Evolutionary conservation across 2,113 vertebrate species (phyloP).

Genomic region (Stomatorhinus ivindoensis): DNA sequence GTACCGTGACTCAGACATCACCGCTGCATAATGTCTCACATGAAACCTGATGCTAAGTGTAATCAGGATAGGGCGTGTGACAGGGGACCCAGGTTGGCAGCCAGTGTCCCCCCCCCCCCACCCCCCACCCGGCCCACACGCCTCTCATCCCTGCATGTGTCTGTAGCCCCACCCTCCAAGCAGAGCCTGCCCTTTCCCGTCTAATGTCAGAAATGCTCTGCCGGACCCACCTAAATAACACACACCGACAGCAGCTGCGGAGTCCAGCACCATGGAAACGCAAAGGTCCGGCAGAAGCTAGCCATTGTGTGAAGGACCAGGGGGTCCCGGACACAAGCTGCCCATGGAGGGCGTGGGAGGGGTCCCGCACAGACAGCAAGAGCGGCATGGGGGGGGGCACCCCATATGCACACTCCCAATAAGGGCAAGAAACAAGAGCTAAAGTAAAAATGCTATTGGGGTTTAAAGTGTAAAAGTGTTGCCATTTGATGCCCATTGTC

Average conservation of each 20-base stretch:
- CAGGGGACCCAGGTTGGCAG: neutral
- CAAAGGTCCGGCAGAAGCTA: neutral
- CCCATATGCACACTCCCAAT: neutral
- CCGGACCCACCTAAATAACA: neutral
- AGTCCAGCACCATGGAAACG: constrained; percentile 12
- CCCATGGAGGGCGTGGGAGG: neutral
- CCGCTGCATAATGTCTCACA: neutral
- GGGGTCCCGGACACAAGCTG: no score
- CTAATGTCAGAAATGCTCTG: constrained; percentile 11
- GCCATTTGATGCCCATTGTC: no score
- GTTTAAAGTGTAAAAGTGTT: neutral
- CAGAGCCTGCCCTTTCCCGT: constrained; percentile 32
- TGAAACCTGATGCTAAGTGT: neutral
- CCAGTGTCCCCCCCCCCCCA: no score
- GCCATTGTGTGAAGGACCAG: neutral
- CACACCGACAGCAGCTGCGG: constrained; percentile 7
- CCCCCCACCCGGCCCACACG: neutral
- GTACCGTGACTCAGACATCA: neutral
- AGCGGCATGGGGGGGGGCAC: neutral
- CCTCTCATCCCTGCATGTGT: constrained; percentile 16
- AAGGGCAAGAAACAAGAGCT: neutral
- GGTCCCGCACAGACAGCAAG: neutral
- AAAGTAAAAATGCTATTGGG: neutral
- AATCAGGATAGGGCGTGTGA: neutral
- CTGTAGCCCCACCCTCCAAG: constrained; percentile 16